Evolutionary conservation across 2,888 invertebrate genomes (phyloP).

Genomic region (Pyrgus malvae): DNA sequence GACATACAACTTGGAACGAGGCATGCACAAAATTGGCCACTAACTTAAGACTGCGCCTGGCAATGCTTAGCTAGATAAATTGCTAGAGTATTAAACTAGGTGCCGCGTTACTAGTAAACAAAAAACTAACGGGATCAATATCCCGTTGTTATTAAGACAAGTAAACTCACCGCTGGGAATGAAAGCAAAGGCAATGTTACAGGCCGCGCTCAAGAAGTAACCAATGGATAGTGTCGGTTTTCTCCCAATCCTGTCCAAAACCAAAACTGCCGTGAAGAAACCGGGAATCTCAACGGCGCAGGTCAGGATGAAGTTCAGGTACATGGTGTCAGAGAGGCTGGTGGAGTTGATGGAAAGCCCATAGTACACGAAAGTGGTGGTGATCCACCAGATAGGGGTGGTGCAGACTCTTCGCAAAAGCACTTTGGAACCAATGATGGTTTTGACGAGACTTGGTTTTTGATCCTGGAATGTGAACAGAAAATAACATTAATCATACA

Average conservation of each 20-base stretch:
- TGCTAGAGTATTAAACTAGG: too few species aligned
- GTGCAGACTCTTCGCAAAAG: constrained; percentile 79
- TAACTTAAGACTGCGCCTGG: too few species aligned
- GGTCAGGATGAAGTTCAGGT: constrained; percentile 84
- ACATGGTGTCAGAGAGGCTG: constrained; percentile 84
- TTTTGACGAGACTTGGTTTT: constrained; percentile 42
- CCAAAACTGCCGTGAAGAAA: constrained; percentile 78
- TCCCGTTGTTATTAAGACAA: too few species aligned
- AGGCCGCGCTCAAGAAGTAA: constrained; percentile 33
- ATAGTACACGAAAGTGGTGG: constrained; percentile 86
- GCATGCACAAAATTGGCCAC: too few species aligned
- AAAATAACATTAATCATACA: too few species aligned
- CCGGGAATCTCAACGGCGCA: constrained; percentile 85
- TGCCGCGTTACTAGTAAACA: too few species aligned
- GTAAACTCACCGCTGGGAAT: constrained; percentile 39
- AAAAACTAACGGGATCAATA: too few species aligned
- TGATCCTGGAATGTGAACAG: not conserved
- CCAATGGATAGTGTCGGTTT: constrained; percentile 47
- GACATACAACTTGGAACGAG: too few species aligned
- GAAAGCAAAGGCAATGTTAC: constrained; percentile 36
- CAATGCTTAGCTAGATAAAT: too few species aligned
- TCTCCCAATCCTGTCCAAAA: constrained; percentile 71
- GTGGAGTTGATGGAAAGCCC: constrained; percentile 88
- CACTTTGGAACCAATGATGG: constrained; percentile 71
- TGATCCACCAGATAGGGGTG: constrained; percentile 86